Evolutionary conservation across 2,113 vertebrate species (phyloP), one percentile per base, ranked within the genome.

Genomic region (Urocolius indicus): DNA sequence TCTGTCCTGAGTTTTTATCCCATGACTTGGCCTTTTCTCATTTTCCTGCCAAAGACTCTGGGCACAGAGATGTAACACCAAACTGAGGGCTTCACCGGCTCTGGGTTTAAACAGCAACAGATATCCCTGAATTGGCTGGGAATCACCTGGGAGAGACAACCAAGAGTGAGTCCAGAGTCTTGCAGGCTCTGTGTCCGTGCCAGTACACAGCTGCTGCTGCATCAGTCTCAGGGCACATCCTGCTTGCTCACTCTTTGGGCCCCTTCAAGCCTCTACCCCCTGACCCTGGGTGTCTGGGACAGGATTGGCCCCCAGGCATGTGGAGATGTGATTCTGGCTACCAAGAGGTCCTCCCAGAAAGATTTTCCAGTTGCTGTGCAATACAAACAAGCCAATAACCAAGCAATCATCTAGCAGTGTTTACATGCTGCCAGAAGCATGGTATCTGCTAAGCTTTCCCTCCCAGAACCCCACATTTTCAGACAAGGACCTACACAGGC

Each of bases 211-310:
- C 17, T 55, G 19, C 11, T 2, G 0, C 11, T n/a, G n/a, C 51
- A 66, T 18, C 46, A 49, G 36, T 13, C 43, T 45, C 38, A 49
- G 48, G 57, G 38, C 57, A 78, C 45, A 62, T 27, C 15, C 61
- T 71, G 61, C 16, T 71, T 71, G 61, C 19, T 71, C 57, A 51
- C 19, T 17, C 10, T 49, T 21, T 3, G 2, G 18, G 21, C 10
- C 26, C 57, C 5, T 1, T 62, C 0, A 0, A 6, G 55, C 45
- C 29, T 43, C 34, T 49, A 16, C 10, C 5, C 24, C 34, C n/a
- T 30, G 29, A 9, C 8, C 43, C 23, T 2, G 19, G 29, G 17
- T 76, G 26, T 57, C 45, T 76, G 75, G 41, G 38, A 43, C 71
- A 72, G 22, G 45, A 71, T 38, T 55, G 18, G 2, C 8, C 11